phyloP scores from a whole-genome alignment of 2,797 vertebrate genomes.

The Odontamblyopus lacepedii region DNA sequence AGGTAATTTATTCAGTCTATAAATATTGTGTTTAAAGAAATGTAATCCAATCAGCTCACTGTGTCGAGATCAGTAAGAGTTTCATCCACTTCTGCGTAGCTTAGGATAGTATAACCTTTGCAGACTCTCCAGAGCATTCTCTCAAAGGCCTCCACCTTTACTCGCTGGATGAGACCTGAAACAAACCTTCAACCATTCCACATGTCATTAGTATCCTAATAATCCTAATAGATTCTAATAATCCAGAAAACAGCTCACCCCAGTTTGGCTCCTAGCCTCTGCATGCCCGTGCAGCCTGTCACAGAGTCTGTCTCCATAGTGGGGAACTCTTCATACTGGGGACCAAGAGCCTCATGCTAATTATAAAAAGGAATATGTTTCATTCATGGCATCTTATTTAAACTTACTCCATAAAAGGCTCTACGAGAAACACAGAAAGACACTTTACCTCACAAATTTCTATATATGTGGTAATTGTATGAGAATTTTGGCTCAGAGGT shows the following conservation, averaged over 20 bases:
- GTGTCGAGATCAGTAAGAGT: constrained; percentile 88
- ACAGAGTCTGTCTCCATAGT: constrained; percentile 86
- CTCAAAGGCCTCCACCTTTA: constrained; percentile 94
- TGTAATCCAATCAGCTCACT: constrained; percentile 72
- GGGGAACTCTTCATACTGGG: constrained; percentile 92
- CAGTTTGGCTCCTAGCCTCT: constrained; percentile 92
- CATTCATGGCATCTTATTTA: constrained; percentile 37
- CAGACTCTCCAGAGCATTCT: constrained; percentile 95
- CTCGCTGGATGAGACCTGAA: constrained; percentile 90
- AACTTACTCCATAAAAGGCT: constrained; percentile 16
- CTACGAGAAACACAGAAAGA: constrained; percentile 13
- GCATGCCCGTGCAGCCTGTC: constrained; percentile 89
- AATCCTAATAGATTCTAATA: too few relatives aligned
- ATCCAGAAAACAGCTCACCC: constrained; percentile 78
- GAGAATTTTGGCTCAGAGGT: not conserved
- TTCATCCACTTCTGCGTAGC: constrained; percentile 88
- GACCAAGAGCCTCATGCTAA: constrained; percentile 84
- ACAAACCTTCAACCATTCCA: constrained; percentile 81
- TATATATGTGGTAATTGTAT: too few relatives aligned
- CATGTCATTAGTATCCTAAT: not conserved
- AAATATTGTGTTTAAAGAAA: not conserved
- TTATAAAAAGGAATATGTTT: constrained; percentile 55
- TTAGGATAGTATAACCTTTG: constrained; percentile 94
- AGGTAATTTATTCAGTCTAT: not conserved
- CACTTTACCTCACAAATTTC: too few relatives aligned